phyloP scores from a whole-genome alignment of 2,888 invertebrate genomes.

The Lydus trimaculatus region DNA sequence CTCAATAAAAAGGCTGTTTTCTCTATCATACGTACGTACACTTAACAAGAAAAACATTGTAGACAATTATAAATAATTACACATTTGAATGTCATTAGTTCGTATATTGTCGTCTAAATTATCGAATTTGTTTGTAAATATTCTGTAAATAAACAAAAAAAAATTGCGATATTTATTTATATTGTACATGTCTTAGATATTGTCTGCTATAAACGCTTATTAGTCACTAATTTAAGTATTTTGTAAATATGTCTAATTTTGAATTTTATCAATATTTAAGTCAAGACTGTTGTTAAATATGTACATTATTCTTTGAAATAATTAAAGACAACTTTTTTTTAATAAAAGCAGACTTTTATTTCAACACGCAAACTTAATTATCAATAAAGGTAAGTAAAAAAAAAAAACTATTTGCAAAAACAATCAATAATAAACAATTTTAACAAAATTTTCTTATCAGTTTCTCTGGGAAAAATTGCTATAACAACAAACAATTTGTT shows the following conservation, averaged over 20 bases:
- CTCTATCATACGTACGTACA: too few relatives aligned
- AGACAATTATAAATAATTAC: slow-evolving; percentile 14
- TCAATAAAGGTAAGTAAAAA: not conserved
- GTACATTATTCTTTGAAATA: slow-evolving; percentile 48
- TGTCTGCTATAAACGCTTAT: slow-evolving; percentile 55
- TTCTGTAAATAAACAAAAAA: slow-evolving; percentile 50
- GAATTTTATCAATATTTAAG: slow-evolving; percentile 49
- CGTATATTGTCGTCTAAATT: slow-evolving; percentile 42
- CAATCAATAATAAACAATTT: too few relatives aligned
- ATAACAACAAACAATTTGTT: too few relatives aligned
- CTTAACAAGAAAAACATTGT: too few relatives aligned
- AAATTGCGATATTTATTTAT: slow-evolving; percentile 49
- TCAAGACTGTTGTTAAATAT: slow-evolving; percentile 60
- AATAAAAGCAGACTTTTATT: slow-evolving; percentile 10
- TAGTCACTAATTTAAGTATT: slow-evolving; percentile 58
- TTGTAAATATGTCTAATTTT: slow-evolving; percentile 49
- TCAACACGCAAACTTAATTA: not conserved
- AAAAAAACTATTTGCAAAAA: too few relatives aligned
- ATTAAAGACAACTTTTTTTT: slow-evolving; percentile 33
- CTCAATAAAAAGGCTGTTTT: slow-evolving; percentile 21
- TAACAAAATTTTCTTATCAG: too few relatives aligned
- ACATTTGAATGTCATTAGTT: slow-evolving; percentile 42
- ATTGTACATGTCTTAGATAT: slow-evolving; percentile 38
- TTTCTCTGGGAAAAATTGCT: too few relatives aligned
- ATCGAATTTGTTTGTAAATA: slow-evolving; percentile 44